Evolutionary conservation across 2,888 invertebrate genomes (phyloP), one percentile per base, ranked within the genome.

Genomic region (Euplagia quadripunctaria): DNA sequence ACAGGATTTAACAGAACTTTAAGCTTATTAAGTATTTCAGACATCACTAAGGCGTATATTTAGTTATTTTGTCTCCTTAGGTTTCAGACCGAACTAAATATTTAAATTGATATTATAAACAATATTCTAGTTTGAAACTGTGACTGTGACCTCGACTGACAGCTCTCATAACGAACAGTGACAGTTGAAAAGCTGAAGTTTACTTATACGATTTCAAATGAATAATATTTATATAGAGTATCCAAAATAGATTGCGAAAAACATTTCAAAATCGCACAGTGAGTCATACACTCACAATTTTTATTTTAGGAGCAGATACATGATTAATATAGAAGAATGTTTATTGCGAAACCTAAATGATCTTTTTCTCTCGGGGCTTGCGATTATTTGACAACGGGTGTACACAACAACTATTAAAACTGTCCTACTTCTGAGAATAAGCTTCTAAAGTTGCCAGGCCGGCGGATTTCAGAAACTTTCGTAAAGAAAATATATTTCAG

Each of bases 161-260:
- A 43, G 51, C 41, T 58, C 49, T 16, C 9, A 42, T 72, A 64
- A 64, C 46, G 64, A 52, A 31, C 64, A 43, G 51, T 51, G 63
- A 58, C 68, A 68, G 68, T 43, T 43, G 65, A 55, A 71, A 64
- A 43, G 52, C 51, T 68, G 41, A 31, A 43, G 31, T 68, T 31
- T 64, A 9, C 31, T 41, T 61, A 42, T 51, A 51, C 42, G 43
- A 71, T 71, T 42, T 70, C 64, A 70, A 64, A 71, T 63, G 61
- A 61, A 61, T 42, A 67, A 46, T 31, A 31, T 63, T 41, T 11
- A 63, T 66, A 16, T 51, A 41, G 9, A 6, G 41, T 51, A 12
- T 41, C 66, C 11, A 11, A 51, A 66, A 66, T 51, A 66, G 16
- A 31, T 31, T 51, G 9, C 31, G 51, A 66, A 66, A 66, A 9